phyloP scores from a whole-genome alignment of 2,797 vertebrate genomes.

The Lateolabrax maculatus region DNA sequence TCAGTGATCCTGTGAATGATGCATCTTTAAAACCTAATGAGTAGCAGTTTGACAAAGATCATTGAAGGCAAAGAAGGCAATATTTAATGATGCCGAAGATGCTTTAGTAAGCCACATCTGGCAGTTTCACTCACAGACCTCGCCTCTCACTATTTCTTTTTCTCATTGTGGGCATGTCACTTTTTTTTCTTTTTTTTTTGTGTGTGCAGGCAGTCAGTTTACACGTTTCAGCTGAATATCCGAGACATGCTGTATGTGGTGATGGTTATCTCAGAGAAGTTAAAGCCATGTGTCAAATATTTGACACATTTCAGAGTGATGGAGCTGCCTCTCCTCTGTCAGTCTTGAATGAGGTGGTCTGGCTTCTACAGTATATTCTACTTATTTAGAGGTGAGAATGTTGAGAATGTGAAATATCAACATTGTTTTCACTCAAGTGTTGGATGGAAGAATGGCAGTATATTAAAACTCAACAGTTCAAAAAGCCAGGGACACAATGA shows the following conservation, averaged over 20 bases:
- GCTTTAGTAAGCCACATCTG: slow-evolving; percentile 5
- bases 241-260: background rate
- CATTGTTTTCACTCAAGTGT: slow-evolving; percentile 1
- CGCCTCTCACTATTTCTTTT: background rate
- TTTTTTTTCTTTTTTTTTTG: background rate
- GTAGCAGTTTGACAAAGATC: slow-evolving; percentile 1
- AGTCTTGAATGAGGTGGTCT: slow-evolving; percentile 34
- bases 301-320: slow-evolving; percentile 30
- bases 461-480: slow-evolving; percentile 3
- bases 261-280: slow-evolving; percentile 46
- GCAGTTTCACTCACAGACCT: slow-evolving; percentile 11
- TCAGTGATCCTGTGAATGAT: slow-evolving; percentile 13
- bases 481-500: slow-evolving; percentile 20
- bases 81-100: slow-evolving; percentile 14
- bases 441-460: background rate
- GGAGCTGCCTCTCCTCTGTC: slow-evolving; percentile 4
- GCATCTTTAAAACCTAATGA: slow-evolving; percentile 17
- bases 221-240: slow-evolving; percentile 35
- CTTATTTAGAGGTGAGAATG: background rate
- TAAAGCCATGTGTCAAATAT: slow-evolving; percentile 28
- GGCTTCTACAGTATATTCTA: background rate
- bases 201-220: slow-evolving; percentile 5
- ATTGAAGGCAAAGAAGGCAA: background rate
- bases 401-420: slow-evolving; percentile 16
- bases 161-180: slow-evolving; percentile 8